A percentile compares a stretch with the other conserved stretches of the same genome.
Conservation (phyloP, 2,888 invertebrate species). For the Tillus elongatus region DNA sequence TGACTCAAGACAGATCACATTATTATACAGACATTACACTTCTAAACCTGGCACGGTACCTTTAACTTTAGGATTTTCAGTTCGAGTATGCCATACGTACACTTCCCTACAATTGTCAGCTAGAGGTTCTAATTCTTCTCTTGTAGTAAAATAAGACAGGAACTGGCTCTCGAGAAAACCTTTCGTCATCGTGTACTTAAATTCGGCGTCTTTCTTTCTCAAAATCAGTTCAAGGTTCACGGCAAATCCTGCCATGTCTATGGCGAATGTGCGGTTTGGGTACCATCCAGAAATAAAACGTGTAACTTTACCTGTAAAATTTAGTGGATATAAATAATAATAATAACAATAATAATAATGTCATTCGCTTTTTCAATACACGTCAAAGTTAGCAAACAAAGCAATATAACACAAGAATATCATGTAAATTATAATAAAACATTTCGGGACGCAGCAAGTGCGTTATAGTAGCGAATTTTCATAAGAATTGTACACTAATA, state of each 20-base stretch:
- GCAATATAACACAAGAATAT: too few species aligned
- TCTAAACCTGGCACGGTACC: conserved; percentile 51
- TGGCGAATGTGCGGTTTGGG: conserved; percentile 84
- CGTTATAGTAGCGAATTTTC: too few species aligned
- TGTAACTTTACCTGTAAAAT: conserved; percentile 44
- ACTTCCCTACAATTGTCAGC: conserved; percentile 89
- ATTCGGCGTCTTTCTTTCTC: conserved; percentile 61
- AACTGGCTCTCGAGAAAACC: conserved; percentile 88
- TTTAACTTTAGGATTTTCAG: conserved; percentile 74
- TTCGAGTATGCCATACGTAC: conserved; percentile 98
- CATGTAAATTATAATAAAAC: too few species aligned
- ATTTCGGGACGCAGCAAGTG: too few species aligned
- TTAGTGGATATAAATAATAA: too few species aligned
- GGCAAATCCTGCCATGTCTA: conserved; percentile 97
- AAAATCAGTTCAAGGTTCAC: conserved; percentile 69
- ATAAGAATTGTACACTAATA: too few species aligned
- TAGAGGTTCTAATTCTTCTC: conserved; percentile 76
- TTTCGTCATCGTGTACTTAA: conserved; percentile 76
- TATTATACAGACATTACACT: conserved; percentile 32
- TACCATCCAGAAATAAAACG: conserved; percentile 76
- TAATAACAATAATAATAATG: neutral
- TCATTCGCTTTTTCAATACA: too few species aligned
- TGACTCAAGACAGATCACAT: too few species aligned
- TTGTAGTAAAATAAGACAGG: conserved; percentile 60
- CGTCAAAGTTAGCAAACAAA: too few species aligned